Percentiles rank a stretch among this genome's conserved stretches.
These are phyloP conservation scores for Megaleporinus macrocephalus DNA, from an alignment of 2,113 vertebrate species.

Conservation along the genomic window DNA sequence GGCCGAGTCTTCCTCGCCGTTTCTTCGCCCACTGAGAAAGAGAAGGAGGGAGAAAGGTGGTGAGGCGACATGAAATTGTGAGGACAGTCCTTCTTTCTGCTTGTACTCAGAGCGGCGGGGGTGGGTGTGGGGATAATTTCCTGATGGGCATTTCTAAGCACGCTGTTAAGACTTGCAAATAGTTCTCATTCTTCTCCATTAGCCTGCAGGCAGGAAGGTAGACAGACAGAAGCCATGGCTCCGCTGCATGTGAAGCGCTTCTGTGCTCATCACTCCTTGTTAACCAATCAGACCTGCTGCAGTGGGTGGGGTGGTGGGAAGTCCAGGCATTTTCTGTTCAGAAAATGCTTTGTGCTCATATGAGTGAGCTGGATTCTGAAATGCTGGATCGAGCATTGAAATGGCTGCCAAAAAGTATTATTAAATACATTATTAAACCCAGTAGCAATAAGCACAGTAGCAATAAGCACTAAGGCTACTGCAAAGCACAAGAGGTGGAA, in stretches of 20 bases:
- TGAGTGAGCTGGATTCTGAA: background rate
- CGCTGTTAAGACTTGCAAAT: slow-evolving; percentile 73
- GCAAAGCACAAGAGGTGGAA: too few relatives aligned
- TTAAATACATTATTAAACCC: too few relatives aligned
- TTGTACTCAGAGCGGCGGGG: slow-evolving; percentile 10
- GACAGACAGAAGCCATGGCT: slow-evolving; percentile 53
- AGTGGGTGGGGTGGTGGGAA: background rate
- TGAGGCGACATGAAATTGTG: slow-evolving; percentile 45
- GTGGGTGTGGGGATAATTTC: slow-evolving; percentile 66
- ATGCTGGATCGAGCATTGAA: background rate
- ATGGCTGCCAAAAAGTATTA: too few relatives aligned
- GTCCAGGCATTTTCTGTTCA: background rate
- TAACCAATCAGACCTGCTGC: slow-evolving; percentile 29
- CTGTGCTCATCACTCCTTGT: slow-evolving; percentile 44
- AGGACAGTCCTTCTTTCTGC: slow-evolving; percentile 34
- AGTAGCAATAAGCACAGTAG: too few relatives aligned
- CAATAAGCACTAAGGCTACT: too few relatives aligned
- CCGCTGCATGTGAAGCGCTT: slow-evolving; percentile 46
- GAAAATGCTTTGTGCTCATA: background rate
- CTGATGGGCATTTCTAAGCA: slow-evolving; percentile 74
- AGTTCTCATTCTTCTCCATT: slow-evolving; percentile 77
- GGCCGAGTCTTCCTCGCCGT: slow-evolving; percentile 52
- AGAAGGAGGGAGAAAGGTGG: slow-evolving; percentile 15
- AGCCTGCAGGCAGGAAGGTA: slow-evolving; percentile 61
- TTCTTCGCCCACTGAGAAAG: slow-evolving; percentile 16